phyloP scores from a whole-genome alignment of 1,140 invertebrate genomes.

The Drosophila neocordata region DNA sequence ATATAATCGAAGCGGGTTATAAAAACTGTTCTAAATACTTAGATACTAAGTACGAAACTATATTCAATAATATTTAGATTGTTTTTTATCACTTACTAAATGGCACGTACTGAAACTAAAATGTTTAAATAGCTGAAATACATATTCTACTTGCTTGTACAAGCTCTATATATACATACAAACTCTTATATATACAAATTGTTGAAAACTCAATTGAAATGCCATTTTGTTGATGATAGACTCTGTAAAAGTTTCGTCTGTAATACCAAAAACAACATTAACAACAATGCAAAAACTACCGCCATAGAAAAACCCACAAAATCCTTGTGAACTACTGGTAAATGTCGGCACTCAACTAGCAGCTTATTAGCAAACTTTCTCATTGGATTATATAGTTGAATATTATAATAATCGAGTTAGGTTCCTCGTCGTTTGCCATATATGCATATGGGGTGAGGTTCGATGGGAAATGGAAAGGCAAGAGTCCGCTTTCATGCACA shows the following conservation, averaged over 20 bases:
- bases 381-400: slow-evolving; percentile 77
- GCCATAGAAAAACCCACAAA: slow-evolving; percentile 13
- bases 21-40: no score
- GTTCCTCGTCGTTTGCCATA: slow-evolving; percentile 48
- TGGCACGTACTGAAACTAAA: no score
- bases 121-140: no score
- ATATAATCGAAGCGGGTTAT: no score
- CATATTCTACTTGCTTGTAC: no score
- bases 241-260: neutral
- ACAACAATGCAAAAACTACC: neutral
- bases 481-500: slow-evolving; percentile 71
- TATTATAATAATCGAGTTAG: slow-evolving; percentile 80
- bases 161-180: no score
- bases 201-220: neutral
- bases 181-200: no score
- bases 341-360: slow-evolving; percentile 67
- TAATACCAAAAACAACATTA: neutral
- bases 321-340: slow-evolving; percentile 39
- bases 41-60: no score
- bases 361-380: slow-evolving; percentile 77
- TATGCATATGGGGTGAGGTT: neutral
- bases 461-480: no score
- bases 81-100: no score
- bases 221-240: slow-evolving; percentile 6
- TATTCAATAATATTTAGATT: no score